Conservation (phyloP, 2,113 vertebrate species). For the Dascyllus trimaculatus region DNA sequence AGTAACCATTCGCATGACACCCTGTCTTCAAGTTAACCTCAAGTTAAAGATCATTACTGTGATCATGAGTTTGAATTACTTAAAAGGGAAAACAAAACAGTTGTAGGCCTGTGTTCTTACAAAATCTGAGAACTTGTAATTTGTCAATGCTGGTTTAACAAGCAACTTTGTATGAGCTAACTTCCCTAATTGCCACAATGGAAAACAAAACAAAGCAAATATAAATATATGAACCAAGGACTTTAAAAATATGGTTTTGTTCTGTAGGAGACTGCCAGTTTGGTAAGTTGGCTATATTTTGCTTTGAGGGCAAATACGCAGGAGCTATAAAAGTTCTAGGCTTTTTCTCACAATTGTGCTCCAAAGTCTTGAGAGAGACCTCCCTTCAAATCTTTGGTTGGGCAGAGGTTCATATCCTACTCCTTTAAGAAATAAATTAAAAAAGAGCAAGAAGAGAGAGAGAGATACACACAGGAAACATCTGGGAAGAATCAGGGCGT, state of each 20-base stretch:
- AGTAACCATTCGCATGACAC: slow-evolving; percentile 52
- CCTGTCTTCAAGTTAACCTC: slow-evolving; percentile 57
- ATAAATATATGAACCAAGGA: slow-evolving; percentile 6
- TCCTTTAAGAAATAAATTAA: slow-evolving; percentile 68
- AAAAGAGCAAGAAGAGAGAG: slow-evolving; percentile 37
- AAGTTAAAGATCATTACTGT: slow-evolving; percentile 51
- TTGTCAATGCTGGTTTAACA: slow-evolving; percentile 17
- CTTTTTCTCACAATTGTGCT: slow-evolving; percentile 76
- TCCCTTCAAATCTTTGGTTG: slow-evolving; percentile 71
- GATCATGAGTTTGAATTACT: slow-evolving; percentile 42
- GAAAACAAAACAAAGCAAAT: slow-evolving; percentile 37
- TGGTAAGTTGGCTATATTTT: slow-evolving; percentile 28
- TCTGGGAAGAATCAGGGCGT: slow-evolving; percentile 84
- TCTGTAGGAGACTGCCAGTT: slow-evolving; percentile 27
- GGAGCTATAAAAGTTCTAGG: slow-evolving; percentile 56
- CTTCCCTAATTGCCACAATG: slow-evolving; percentile 7
- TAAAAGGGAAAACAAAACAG: background rate
- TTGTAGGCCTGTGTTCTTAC: slow-evolving; percentile 6
- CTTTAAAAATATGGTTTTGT: slow-evolving; percentile 32
- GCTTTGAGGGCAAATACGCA: slow-evolving; percentile 39
- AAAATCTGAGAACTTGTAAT: slow-evolving; percentile 23
- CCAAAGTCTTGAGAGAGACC: slow-evolving; percentile 50
- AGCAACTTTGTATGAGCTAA: slow-evolving; percentile 11
- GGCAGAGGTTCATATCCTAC: slow-evolving; percentile 68
- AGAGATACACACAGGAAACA: slow-evolving; percentile 86